Conservation (phyloP, 2,888 invertebrate species). For the Lutraria lutraria region DNA sequence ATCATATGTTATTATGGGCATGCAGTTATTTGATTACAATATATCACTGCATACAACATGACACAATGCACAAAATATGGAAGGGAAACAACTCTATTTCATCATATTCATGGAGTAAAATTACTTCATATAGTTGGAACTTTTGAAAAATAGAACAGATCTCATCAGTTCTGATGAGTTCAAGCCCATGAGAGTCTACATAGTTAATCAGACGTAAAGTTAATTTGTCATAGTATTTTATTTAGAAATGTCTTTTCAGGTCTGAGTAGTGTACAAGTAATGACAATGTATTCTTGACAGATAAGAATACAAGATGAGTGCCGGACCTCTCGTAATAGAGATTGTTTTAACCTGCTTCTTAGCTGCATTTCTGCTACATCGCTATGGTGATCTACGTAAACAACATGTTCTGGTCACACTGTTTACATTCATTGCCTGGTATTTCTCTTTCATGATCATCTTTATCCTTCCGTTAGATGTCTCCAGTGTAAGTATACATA, state of each 20-base stretch:
- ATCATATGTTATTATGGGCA: no score
- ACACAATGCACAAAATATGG: no score
- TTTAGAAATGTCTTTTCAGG: not conserved
- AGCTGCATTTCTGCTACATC: constrained; percentile 93
- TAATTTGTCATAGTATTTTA: not conserved
- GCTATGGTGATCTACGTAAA: constrained; percentile 98
- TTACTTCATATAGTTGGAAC: not conserved
- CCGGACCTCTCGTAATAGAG: constrained; percentile 91
- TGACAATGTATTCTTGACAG: not conserved
- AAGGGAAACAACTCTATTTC: not conserved
- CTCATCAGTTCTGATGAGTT: not conserved
- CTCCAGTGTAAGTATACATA: constrained; percentile 93
- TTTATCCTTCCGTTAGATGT: constrained; percentile 99
- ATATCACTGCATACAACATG: no score
- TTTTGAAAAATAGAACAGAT: not conserved
- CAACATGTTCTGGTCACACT: constrained; percentile 97
- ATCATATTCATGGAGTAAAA: not conserved
- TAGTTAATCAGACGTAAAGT: not conserved
- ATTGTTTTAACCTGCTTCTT: constrained; percentile 92
- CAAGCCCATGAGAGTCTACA: not conserved
- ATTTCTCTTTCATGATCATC: constrained; percentile 98
- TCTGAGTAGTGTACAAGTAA: not conserved
- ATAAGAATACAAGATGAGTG: constrained; percentile 79
- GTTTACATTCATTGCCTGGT: constrained; percentile 98
- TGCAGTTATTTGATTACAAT: no score